Evolutionary conservation across 2,797 vertebrate genomes (phyloP), one percentile per base, ranked within the genome.

Genomic region (Sebastes trivittatus): DNA sequence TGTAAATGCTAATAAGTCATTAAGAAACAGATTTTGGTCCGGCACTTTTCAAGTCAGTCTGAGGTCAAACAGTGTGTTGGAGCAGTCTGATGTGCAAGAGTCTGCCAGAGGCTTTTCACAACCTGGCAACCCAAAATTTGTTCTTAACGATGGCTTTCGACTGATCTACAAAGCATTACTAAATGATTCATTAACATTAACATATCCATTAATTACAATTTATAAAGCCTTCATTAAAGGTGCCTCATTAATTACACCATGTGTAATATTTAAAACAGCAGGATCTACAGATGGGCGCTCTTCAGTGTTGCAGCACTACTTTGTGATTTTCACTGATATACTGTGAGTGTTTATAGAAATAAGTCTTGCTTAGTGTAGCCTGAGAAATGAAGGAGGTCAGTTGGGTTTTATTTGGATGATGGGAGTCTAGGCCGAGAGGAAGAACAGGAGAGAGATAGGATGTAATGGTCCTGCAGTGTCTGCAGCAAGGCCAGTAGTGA

Each of bases 401-500:
- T 65, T 42, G 62, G 62, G 23, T 73, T 76, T 55, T 63, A 61
- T 87, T 58, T 83, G 71, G 67, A 77, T 36, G 38, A 22, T 66
- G 14, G 8, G 10, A 81, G 55, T 11, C 25, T 14, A 71, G 69
- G 55, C 32, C 22, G 27, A 64, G 25, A 68, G 29, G 32, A 30
- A 55, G 54, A 72, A 22, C 11, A 23, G 42, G 22, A 18, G 22
- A 67, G 55, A 60, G 6, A 10, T 20, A 27, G 42, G 22, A 11
- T 29, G 7, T 11, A 30, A 61, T 32, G 59, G 72, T 58, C 20
- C 72, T 67, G 59, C 59, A 25, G 63, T 18, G 56, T 63, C 22
- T 69, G 42, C 60, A 70, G 42, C 46, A 25, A 58, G 9, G 55
- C 29, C 27, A n/a, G n/a, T 1, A 2, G 13, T 29, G 32, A 27